Base-by-base conservation (phyloP, 2,888 invertebrate genomes). In the Volucella inflata region DNA sequence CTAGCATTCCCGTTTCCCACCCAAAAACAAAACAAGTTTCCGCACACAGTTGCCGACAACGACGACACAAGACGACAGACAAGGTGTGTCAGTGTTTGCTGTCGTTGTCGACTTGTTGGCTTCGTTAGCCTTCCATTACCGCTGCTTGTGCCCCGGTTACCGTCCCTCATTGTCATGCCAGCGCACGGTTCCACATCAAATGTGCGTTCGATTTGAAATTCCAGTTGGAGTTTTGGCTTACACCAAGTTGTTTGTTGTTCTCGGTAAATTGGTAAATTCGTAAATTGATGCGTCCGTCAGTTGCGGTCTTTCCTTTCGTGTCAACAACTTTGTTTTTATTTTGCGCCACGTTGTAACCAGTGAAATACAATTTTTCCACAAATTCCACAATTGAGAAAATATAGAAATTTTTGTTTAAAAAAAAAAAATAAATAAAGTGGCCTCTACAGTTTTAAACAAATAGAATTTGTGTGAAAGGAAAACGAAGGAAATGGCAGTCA, bases 221-320 rank as follows among this genome's bases (percentile, higher is more conserved):
- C 84, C 80, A 84, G 84, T 84, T 80, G 71, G 84, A 84, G 75
- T 84, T 84, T 55, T 84, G 75, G 71, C 84, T 71, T 84, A 60
- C 71, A 67, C 48, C 67, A 50, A 71, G 75, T 60, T 38, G 84
- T 75, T 50, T 67, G 80, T 65, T 71, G 71, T 74, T 79, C 65
- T 50, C 78, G 71, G 50, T 16, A 53, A 62, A 38, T 40, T 59
- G 48, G 16, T n/a, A n/a, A n/a, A n/a, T n/a, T n/a, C n/a, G 50
- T 16, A 53, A 62, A 38, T 40, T 59, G 48, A n/a, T 42, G 50
- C 16, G 42, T 50, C 71, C 16, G 36, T 50, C 71, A 53, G 62
- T 70, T 21, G 65, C 59, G 57, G 83, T 75, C 40, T 40, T 21
- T 3, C 42, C 48, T 16, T 74, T 48, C 21, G 21, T 21, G 55